phyloP scores from a whole-genome alignment of 2,797 vertebrate species.

The Rhabdomys pumilio region DNA sequence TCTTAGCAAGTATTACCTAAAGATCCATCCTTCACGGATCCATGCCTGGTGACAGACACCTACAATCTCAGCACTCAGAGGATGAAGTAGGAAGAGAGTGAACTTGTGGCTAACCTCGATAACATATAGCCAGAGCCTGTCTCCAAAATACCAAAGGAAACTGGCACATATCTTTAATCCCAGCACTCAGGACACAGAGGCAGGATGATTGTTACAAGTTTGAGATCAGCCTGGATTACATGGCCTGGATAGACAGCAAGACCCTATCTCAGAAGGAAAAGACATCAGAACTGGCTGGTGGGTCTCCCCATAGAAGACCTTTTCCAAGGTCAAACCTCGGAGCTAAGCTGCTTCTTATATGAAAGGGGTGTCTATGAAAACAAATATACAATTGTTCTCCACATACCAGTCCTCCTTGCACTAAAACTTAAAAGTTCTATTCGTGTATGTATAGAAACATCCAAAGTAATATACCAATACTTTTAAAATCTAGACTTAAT shows the following conservation, averaged over 20 bases:
- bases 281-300: not conserved
- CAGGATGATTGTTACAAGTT: not conserved
- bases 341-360: constrained; percentile 9
- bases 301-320: not conserved
- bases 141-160: not conserved
- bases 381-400: not conserved
- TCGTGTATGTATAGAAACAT: not conserved
- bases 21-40: not conserved
- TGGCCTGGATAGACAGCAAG: not conserved
- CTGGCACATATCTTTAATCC: not conserved
- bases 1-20: not conserved
- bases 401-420: not conserved
- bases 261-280: not conserved
- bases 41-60: not conserved
- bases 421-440: not conserved
- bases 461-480: not conserved
- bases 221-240: not conserved
- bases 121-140: not conserved
- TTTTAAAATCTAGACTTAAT: constrained; percentile 23
- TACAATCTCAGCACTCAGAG: not conserved
- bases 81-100: not conserved
- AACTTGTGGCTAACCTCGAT: not conserved
- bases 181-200: not conserved
- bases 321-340: constrained; percentile 21
- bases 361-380: constrained; percentile 4